Evolutionary conservation across 2,797 vertebrate species (phyloP).

Genomic region (Brachymystax lenok): DNA sequence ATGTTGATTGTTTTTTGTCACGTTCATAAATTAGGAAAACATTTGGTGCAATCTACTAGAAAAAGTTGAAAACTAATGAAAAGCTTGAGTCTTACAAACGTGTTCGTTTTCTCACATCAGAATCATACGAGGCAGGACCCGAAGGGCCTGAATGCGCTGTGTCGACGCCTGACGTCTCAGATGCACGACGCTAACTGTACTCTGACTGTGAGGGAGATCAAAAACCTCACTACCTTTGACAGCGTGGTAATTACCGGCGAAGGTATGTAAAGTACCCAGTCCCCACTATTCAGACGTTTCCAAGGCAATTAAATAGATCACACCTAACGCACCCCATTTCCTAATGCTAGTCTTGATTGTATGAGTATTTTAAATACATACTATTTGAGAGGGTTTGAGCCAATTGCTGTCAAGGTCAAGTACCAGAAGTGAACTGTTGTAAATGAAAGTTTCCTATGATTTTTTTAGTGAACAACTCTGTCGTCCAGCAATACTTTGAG

Average conservation of each 20-base stretch:
- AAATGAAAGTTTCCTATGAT: background rate
- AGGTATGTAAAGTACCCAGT: conserved; percentile 32
- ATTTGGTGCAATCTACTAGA: background rate
- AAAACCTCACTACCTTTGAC: background rate
- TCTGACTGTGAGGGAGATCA: background rate
- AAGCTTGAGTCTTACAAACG: background rate
- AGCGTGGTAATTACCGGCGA: conserved; percentile 27
- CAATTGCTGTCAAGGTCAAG: background rate
- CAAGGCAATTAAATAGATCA: background rate
- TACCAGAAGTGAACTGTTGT: background rate
- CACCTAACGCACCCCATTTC: background rate
- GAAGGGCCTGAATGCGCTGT: conserved; percentile 39
- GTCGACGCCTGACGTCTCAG: conserved; percentile 43
- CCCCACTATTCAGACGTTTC: background rate
- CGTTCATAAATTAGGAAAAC: background rate
- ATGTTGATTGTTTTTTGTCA: background rate
- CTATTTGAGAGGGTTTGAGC: background rate
- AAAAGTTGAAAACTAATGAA: background rate
- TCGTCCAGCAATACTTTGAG: conserved; percentile 35
- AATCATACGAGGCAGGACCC: conserved; percentile 4
- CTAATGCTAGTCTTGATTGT: background rate
- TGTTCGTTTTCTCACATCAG: conserved; percentile 25
- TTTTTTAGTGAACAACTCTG: conserved; percentile 45
- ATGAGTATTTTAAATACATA: background rate
- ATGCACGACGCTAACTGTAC: conserved; percentile 43